phyloP scores from a whole-genome alignment of 1,140 invertebrate genomes.

The Melitaea cinxia region DNA sequence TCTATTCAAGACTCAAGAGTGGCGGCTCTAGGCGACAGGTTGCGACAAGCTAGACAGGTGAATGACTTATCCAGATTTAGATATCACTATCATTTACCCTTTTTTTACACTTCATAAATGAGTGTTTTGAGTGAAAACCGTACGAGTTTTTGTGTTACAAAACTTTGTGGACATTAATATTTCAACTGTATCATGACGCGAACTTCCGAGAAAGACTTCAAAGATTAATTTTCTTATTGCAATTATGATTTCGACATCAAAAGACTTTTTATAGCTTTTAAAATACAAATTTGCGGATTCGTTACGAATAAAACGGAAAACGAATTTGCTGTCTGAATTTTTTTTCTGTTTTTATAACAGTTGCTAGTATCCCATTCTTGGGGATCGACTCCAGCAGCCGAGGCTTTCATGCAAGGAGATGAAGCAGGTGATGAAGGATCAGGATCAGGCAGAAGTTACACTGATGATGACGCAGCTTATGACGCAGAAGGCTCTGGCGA shows the following conservation, averaged over 20 bases:
- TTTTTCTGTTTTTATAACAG: slow-evolving; percentile 44
- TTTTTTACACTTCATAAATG: slow-evolving; percentile 1
- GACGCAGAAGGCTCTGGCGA: slow-evolving; percentile 67
- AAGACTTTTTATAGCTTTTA: too few relatives aligned
- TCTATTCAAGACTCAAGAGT: slow-evolving; percentile 55
- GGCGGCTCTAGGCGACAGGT: slow-evolving; percentile 64
- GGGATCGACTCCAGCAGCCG: slow-evolving; percentile 53
- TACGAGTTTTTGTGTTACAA: too few relatives aligned
- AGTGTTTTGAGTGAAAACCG: too few relatives aligned
- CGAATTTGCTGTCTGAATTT: neutral
- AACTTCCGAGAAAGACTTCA: too few relatives aligned
- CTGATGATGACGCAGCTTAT: slow-evolving; percentile 60
- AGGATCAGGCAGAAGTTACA: slow-evolving; percentile 64
- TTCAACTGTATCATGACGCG: too few relatives aligned
- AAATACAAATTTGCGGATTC: too few relatives aligned
- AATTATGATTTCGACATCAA: too few relatives aligned
- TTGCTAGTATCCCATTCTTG: slow-evolving; percentile 65
- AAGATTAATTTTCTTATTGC: too few relatives aligned
- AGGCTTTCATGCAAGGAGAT: slow-evolving; percentile 78
- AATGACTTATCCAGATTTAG: slow-evolving; percentile 44
- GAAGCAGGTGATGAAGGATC: slow-evolving; percentile 72
- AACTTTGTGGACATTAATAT: too few relatives aligned
- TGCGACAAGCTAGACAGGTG: slow-evolving; percentile 76
- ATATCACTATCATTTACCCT: slow-evolving; percentile 2
- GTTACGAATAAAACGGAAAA: too few relatives aligned